Evolutionary conservation across 2,797 vertebrate genomes (phyloP), one percentile per base, ranked within the genome.

Genomic region (Malurus leucopterus): DNA sequence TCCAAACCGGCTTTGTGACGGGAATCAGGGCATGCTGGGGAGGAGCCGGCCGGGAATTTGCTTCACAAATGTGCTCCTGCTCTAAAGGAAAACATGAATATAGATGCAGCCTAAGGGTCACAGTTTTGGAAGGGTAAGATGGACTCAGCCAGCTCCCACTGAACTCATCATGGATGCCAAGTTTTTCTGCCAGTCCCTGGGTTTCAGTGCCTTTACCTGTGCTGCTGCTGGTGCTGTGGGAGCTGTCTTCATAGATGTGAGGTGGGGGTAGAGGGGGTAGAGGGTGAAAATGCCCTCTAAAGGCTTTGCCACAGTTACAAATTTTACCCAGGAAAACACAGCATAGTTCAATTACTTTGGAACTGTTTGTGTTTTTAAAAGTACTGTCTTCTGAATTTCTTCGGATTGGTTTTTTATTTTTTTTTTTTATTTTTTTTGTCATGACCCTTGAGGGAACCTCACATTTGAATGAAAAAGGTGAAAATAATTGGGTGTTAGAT

Each of bases 41-140:
- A 79, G 88, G 83, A 78, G 59, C 14, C 0, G 3, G 44, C 44
- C 29, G 49, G 61, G 50, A 80, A 91, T 89, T 93, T 81, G 88
- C 85, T 79, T 95, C 71, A 88, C 87, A 92, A 89, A 89, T 69
- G 24, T 49, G 8, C 29, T 71, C 15, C 67, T 70, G 38, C 80
- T 91, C 46, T 57, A 50, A 61, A 49, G 58, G 53, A 32, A 38
- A 61, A 18, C 53, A 10, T 54, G 70, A 87, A 75, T 81, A 15
- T 8, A 78, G 82, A 61, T 58, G 59, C 16, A 75, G 59, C 67
- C 63, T 59, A 8, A 61, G 63, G 68, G 63, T 84, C 71, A 54
- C 67, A 11, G 53, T 55, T 88, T 27, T 77, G 63, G 62, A 30
- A 57, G n/a, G 30, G 2, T 29, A 57, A 50, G 18, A 44, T 68